Evolutionary conservation across 2,113 vertebrate species (phyloP).

Genomic region (Heterochromis multidens): DNA sequence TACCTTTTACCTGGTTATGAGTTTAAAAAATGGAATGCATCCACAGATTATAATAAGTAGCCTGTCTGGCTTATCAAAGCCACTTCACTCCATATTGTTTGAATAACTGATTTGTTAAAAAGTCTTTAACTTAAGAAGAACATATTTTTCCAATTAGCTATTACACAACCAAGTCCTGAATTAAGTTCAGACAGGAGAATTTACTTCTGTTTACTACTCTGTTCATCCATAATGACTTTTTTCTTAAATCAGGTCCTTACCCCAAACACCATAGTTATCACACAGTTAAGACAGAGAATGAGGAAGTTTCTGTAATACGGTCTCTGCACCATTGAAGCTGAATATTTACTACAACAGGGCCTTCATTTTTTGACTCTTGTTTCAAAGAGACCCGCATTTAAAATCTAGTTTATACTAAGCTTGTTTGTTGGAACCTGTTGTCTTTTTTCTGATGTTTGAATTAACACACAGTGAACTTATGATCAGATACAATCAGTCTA

Average conservation of each 20-base stretch:
- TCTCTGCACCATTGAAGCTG: not conserved
- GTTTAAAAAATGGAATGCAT: not conserved
- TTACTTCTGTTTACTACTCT: not conserved
- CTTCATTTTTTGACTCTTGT: not conserved
- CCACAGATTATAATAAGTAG: too few relatives aligned
- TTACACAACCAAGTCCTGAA: not conserved
- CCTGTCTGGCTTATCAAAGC: too few relatives aligned
- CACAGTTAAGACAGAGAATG: not conserved
- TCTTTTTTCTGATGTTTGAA: not conserved
- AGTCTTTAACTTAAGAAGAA: too few relatives aligned
- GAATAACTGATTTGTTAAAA: too few relatives aligned
- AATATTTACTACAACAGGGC: not conserved
- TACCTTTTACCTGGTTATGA: not conserved
- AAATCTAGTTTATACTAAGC: not conserved
- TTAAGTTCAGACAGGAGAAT: too few relatives aligned
- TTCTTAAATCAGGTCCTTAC: not conserved
- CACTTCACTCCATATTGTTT: too few relatives aligned
- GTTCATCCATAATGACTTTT: too few relatives aligned
- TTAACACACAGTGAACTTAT: not conserved
- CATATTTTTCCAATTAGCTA: not conserved
- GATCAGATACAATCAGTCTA: not conserved
- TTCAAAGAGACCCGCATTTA: not conserved
- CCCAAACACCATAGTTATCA: not conserved
- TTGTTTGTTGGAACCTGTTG: not conserved
- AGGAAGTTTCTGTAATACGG: rapidly evolving